phyloP scores from a whole-genome alignment of 37 sponge, comb jelly and placozoan species.

The Beroe ovata region DNA sequence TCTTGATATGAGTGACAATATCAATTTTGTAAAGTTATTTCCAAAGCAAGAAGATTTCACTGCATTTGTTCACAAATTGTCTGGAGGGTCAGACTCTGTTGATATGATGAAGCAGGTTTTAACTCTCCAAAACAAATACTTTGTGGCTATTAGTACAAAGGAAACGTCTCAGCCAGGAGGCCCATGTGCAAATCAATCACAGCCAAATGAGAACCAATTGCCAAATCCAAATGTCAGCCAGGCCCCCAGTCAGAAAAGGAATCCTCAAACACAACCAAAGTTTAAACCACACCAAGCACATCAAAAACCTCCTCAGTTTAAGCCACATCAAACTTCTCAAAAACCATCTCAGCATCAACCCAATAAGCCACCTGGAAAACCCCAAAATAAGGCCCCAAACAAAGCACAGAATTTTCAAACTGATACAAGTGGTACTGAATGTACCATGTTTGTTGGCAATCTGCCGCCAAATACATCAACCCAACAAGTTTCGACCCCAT shows the following conservation, averaged over 20 bases:
- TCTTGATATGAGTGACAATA: background rate
- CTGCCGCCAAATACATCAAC: background rate
- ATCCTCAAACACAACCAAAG: background rate
- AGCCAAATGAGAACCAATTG: background rate
- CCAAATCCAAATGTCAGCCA: no score
- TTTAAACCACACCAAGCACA: background rate
- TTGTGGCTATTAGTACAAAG: background rate
- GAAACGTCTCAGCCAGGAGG: background rate
- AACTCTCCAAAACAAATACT: slow-evolving; percentile 34
- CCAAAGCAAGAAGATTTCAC: slow-evolving; percentile 6
- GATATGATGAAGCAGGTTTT: slow-evolving; percentile 42
- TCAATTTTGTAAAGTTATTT: slow-evolving; percentile 13
- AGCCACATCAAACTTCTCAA: background rate
- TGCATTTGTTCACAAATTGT: background rate
- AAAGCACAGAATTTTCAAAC: background rate
- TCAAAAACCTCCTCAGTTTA: background rate
- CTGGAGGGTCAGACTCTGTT: background rate
- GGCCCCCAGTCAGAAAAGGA: no score
- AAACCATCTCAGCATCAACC: background rate
- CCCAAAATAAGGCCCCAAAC: background rate
- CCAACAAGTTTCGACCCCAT: background rate
- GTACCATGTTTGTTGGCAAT: background rate
- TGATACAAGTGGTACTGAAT: background rate
- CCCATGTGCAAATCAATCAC: background rate
- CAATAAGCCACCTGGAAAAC: background rate